Evolutionary conservation across 2,888 invertebrate genomes (phyloP), one percentile per base, ranked within the genome.

Genomic region (Allygus modestus): DNA sequence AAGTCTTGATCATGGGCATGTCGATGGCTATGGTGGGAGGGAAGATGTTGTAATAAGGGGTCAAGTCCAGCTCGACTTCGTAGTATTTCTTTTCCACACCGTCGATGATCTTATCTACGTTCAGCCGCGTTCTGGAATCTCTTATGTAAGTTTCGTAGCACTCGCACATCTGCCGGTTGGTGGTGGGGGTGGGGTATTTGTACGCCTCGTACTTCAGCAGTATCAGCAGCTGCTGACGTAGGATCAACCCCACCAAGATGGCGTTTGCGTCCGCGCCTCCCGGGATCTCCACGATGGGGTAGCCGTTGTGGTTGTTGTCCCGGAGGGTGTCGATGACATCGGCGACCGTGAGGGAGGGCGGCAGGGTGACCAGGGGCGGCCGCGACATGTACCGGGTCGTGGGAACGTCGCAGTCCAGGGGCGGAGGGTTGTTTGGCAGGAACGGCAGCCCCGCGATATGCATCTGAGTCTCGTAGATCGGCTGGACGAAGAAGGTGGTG

Each of bases 401-500:
- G 77, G 81, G 87, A 20, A 87, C 86, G n/a, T 86, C 85, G 0
- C 83, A 82, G 26, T 84, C 84, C 12, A 87, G 81, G n/a, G 87
- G 86, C 11, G 87, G 87, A 17, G 87, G 86, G n/a, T 86, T 85
- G 15, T 83, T 85, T 0, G 82, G 73, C 12, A 88, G 65, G n/a
- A 87, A 46, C n/a, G 88, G 88, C 11, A 87, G 46, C 7, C 87
- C 88, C 12, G 69, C 41, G 33, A 85, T 31, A 23, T 84, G 81
- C 17, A 86, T 83, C 54, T 86, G 83, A 69, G 85, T 85, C 43
- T 86, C 84, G 61, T 87, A 86, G 26, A 87, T 69, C 12, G 86
- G 85, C 31, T 93, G 93, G 87, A 92, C 93, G 89, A 94, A 93
- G 87, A 91, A 92, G 89, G 94, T 94, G 43, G 93, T 94, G 37